Percentiles rank a stretch among this genome's conserved stretches.
Conservation (phyloP, 37 sponge, comb jelly and placozoan genomes). For the Cliona cf. orientalis region DNA sequence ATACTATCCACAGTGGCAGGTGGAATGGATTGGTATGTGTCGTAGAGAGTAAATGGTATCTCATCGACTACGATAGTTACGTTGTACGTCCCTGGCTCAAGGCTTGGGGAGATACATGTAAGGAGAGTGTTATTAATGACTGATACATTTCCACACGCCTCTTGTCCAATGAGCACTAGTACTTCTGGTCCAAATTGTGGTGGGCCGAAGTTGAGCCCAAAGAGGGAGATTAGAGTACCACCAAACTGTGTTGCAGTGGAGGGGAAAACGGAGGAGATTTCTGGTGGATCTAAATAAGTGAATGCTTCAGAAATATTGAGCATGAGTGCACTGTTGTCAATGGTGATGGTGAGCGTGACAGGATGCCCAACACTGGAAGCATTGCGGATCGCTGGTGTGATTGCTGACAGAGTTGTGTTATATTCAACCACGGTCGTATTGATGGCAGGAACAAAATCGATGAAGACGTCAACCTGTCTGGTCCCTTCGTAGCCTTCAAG, state of each 20-base stretch:
- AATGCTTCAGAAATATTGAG: constrained; percentile 65
- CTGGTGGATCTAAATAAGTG: constrained; percentile 85
- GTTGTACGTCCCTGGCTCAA: constrained; percentile 43
- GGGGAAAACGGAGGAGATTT: constrained; percentile 72
- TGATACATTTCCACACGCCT: constrained; percentile 70
- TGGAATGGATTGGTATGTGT: constrained; percentile 59
- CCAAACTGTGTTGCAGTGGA: constrained; percentile 64
- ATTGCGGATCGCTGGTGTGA: constrained; percentile 58
- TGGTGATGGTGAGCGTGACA: constrained; percentile 66
- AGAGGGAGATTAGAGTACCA: constrained; percentile 70
- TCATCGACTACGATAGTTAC: constrained; percentile 82
- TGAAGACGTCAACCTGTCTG: constrained; percentile 70
- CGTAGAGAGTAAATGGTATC: constrained; percentile 15
- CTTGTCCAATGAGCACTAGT: constrained; percentile 62
- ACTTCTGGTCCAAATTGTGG: constrained; percentile 82
- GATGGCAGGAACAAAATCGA: constrained; percentile 40
- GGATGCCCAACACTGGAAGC: constrained; percentile 27
- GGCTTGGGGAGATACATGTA: constrained; percentile 72
- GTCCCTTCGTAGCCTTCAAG: constrained; percentile 41
- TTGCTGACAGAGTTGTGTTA: constrained; percentile 46
- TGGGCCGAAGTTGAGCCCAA: constrained; percentile 89
- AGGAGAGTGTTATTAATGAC: constrained; percentile 59
- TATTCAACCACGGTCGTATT: constrained; percentile 60
- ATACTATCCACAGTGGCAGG: constrained; percentile 56
- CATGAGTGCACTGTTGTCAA: constrained; percentile 87